phyloP scores from a whole-genome alignment of 2,888 invertebrate species.

The Pteria penguin region DNA sequence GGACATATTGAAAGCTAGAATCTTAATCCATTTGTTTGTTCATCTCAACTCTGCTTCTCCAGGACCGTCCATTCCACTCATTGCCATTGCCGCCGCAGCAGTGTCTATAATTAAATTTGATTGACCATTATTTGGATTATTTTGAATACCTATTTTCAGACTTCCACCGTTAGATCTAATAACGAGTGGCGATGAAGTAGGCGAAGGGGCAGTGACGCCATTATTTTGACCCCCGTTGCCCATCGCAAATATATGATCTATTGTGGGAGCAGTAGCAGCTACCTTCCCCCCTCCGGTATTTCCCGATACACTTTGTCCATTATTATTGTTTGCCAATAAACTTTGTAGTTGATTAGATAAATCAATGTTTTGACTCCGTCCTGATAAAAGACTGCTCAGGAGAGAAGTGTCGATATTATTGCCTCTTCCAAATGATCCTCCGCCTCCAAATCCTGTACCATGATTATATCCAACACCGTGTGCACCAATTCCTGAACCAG shows the following conservation, averaged over 20 bases:
- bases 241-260: background rate
- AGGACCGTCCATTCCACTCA: background rate
- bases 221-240: background rate
- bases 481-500: background rate
- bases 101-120: conserved; percentile 15
- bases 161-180: conserved; percentile 17
- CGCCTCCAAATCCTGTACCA: background rate
- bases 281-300: background rate
- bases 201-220: background rate
- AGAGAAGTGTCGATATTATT: background rate
- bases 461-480: background rate
- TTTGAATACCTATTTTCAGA: conserved; percentile 7
- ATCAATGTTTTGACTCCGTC: background rate
- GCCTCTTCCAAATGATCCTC: background rate
- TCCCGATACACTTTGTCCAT: background rate
- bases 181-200: background rate
- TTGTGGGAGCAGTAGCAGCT: background rate
- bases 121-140: conserved; percentile 2
- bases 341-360: background rate
- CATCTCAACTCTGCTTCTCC: background rate
- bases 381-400: background rate
- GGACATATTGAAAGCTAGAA: no score
- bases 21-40: no score
- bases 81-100: conserved; percentile 4
- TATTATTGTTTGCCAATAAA: background rate